Conservation (phyloP, 2,888 invertebrate genomes). For the Hirtodrosophila trivittata region DNA sequence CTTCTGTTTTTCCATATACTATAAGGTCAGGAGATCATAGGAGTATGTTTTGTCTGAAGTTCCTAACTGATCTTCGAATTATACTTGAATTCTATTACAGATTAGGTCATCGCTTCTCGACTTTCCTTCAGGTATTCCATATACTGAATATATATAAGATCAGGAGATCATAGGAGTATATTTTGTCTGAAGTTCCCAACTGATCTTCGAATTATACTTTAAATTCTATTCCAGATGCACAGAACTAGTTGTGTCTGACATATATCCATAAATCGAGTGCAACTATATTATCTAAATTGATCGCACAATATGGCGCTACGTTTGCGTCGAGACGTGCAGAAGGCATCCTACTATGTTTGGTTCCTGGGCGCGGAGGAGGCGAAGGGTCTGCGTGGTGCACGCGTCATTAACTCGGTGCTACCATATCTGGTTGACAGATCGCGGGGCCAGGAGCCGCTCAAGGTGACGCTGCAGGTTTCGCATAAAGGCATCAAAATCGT, state of each 20-base stretch:
- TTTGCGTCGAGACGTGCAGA: conserved; percentile 93
- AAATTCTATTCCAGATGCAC: conserved; percentile 19
- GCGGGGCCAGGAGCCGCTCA: conserved; percentile 93
- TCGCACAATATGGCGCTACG: conserved; percentile 89
- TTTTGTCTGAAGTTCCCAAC: too few species aligned
- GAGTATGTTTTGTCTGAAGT: too few species aligned
- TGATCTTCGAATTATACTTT: too few species aligned
- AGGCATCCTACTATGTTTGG: conserved; percentile 96
- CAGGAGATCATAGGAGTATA: too few species aligned
- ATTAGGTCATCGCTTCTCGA: too few species aligned
- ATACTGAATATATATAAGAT: too few species aligned
- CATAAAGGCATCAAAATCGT: conserved; percentile 97
- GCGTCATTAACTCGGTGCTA: conserved; percentile 93
- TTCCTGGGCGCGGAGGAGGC: conserved; percentile 98
- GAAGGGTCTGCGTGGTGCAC: conserved; percentile 92
- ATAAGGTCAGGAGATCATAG: too few species aligned
- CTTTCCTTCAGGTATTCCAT: too few species aligned
- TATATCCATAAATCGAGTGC: conserved; percentile 31
- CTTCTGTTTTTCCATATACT: too few species aligned
- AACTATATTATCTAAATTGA: conserved; percentile 29
- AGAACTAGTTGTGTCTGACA: conserved; percentile 15
- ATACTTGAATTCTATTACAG: too few species aligned
- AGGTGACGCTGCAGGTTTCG: conserved; percentile 95
- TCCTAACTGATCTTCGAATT: too few species aligned
- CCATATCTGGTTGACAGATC: conserved; percentile 93